phyloP scores from a whole-genome alignment of 1,140 invertebrate genomes.

The Kradibia gibbosae region DNA sequence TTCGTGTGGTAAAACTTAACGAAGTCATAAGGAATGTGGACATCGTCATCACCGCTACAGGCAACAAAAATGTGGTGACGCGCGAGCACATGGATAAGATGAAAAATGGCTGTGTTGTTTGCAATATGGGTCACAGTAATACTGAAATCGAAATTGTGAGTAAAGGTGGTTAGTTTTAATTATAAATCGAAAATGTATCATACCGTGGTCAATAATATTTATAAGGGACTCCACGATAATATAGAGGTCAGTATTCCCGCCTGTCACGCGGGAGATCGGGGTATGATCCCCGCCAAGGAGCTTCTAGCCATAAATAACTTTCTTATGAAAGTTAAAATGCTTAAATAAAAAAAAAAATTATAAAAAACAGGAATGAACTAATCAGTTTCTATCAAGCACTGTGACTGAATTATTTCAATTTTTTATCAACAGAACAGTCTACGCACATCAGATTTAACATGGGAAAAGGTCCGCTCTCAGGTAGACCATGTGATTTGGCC shows the following conservation, averaged over 20 bases:
- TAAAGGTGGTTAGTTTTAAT: constrained; percentile 51
- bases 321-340: too few relatives aligned
- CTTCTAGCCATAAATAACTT: too few relatives aligned
- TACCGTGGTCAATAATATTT: too few relatives aligned
- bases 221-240: neutral
- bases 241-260: too few relatives aligned
- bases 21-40: constrained; percentile 96
- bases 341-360: too few relatives aligned
- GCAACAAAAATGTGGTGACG: constrained; percentile 97
- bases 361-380: too few relatives aligned
- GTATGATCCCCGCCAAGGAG: too few relatives aligned
- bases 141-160: constrained; percentile 97
- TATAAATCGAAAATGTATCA: neutral
- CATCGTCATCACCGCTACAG: constrained; percentile 95
- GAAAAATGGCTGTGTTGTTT: constrained; percentile 97
- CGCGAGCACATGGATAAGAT: constrained; percentile 97
- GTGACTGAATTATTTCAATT: neutral
- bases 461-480: constrained; percentile 97
- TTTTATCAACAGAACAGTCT: constrained; percentile 84
- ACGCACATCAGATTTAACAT: constrained; percentile 93
- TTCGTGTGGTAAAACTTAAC: constrained; percentile 94
- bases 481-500: constrained; percentile 98
- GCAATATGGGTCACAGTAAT: constrained; percentile 99
- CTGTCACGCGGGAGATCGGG: too few relatives aligned
- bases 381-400: neutral